Base-by-base conservation (phyloP, 2,888 invertebrate species). In the Clostera curtula region DNA sequence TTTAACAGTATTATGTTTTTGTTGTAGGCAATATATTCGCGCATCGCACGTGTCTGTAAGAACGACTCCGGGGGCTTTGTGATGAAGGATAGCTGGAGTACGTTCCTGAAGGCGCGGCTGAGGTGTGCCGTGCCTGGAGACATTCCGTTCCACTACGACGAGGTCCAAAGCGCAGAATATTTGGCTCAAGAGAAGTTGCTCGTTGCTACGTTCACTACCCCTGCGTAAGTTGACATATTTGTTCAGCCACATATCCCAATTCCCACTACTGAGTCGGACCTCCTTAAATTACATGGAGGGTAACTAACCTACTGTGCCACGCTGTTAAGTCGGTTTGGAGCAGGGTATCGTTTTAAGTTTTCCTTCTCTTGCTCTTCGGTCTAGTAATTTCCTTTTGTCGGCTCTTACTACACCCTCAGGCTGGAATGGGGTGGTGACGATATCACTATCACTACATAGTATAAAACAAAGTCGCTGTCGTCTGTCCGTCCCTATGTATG, bases 21-120 rank as follows among this genome's bases (percentile, higher is more conserved):
- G 18, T 34, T 69, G 25, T 72, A 94, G 94, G 89, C 87, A 49
- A 87, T 96, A 17, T 96, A 95, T 72, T 96, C 96, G 1, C 88
- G 97, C 41, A 93, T 97, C 29, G 96, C 94, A 0, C 86, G 97
- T 26, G 92, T 97, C 2, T 97, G 97, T 65, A 96, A 96, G 75
- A 92, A 93, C 58, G 97, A 97, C 63, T 83, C 86, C 2, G 93
- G 93, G n/a, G 93, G 93, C 3, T 88, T 90, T 31, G 86, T 93
- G 65, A 84, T 93, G 62, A 90, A 90, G 44, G 91, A 95, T 46
- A 93, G 91, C 43, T 97, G 96, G 96, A 93, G 94, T n/a, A 95
- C 95, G 0, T 96, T 93, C 65, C 79, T 93, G 8, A 96, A 96
- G 71, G 94, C 95, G 0, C 86, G 95, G 0, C 72, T 96, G 5